Evolutionary conservation across 2,797 vertebrate genomes (phyloP).

Genomic region (Pseudochirops cupreus): DNA sequence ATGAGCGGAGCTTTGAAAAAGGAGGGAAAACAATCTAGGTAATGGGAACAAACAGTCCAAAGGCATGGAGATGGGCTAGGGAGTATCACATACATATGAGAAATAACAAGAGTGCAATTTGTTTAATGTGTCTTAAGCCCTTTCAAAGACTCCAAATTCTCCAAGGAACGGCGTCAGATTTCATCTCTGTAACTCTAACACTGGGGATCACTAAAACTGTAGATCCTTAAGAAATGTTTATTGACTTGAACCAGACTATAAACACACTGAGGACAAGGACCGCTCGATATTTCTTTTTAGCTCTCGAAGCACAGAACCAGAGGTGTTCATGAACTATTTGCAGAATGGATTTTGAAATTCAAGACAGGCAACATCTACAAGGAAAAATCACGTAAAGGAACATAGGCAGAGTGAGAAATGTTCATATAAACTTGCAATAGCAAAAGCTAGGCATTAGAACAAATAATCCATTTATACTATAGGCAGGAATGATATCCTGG

Average conservation of each 20-base stretch:
- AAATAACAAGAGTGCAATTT: neutral
- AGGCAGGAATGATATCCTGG: neutral
- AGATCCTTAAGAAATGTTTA: neutral
- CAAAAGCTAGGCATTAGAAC: neutral
- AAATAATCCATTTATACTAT: neutral
- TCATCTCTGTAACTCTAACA: neutral
- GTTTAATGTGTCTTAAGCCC: neutral
- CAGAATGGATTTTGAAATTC: neutral
- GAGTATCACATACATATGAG: neutral
- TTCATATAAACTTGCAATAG: neutral
- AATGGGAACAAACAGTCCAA: neutral
- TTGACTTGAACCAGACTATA: neutral
- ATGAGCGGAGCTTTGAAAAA: neutral
- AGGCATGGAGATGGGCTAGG: neutral
- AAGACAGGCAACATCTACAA: neutral
- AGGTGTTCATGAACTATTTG: neutral
- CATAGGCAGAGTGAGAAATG: neutral
- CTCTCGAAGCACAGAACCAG: neutral
- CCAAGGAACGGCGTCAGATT: neutral
- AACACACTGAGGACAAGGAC: neutral
- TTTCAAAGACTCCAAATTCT: neutral
- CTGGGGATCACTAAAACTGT: neutral
- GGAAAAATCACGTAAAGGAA: neutral
- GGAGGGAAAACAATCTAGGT: neutral
- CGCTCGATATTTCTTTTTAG: neutral